Evolutionary conservation across 2,113 vertebrate genomes (phyloP).

Genomic region (Cephalopholis sonnerati): DNA sequence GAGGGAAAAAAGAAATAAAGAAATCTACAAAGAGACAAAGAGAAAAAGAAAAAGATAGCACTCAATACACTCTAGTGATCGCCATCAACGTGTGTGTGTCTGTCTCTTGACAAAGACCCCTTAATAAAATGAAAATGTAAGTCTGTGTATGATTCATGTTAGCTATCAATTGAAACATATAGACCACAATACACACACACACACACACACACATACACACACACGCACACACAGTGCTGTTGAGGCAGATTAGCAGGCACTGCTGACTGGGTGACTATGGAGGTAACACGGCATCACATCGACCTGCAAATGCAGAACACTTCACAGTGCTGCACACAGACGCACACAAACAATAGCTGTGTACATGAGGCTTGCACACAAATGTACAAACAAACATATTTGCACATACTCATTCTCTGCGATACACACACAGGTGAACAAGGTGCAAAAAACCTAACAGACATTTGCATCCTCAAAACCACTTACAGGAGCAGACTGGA

Average conservation of each 20-base stretch:
- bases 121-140: constrained; percentile 64
- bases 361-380: neutral
- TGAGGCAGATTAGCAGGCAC: constrained; percentile 65
- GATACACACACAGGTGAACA: constrained; percentile 15
- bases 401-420: neutral
- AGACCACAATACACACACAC: neutral
- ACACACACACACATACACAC: constrained; percentile 20
- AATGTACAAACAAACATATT: constrained; percentile 35
- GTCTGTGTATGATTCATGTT: constrained; percentile 42
- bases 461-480: constrained; percentile 29
- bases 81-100: constrained; percentile 58
- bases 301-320: constrained; percentile 49
- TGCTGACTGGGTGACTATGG: constrained; percentile 56
- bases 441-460: constrained; percentile 50
- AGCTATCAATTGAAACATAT: constrained; percentile 32
- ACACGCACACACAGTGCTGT: constrained; percentile 57
- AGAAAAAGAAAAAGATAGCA: constrained; percentile 56
- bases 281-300: constrained; percentile 73
- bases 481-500: constrained; percentile 36
- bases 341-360: constrained; percentile 7
- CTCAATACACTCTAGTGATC: constrained; percentile 71
- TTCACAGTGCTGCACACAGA: constrained; percentile 9
- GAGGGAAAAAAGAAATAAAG: constrained; percentile 39
- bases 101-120: constrained; percentile 57
- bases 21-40: constrained; percentile 55